Base-by-base conservation (phyloP, 1,140 invertebrate genomes). In the Anadara kagoshimensis region DNA sequence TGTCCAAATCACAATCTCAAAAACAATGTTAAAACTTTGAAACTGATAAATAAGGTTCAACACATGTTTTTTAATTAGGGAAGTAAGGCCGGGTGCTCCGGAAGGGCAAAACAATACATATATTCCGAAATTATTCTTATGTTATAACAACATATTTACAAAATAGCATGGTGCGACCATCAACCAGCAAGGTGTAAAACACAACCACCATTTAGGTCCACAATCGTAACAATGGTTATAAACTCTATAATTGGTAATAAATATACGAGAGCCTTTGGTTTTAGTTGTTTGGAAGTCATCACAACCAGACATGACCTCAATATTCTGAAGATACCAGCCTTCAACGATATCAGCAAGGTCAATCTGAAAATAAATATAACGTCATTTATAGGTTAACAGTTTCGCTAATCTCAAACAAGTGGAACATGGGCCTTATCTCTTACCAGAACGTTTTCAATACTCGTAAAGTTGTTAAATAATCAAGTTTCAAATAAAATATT, bases 211-310 rank as follows among this genome's bases (percentile, higher is more conserved):
- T 47, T 75, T 76, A 10, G 79, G 75, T 14, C 72, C 76, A 58
- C 82, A 83, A 73, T 83, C 79, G 43, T 79, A 76, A 36, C 73
- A 74, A 59, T 83, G 82, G 43, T 73, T 81, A 49, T 75, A 79
- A 1, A 73, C 65, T 12, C 57, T 57, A 58, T 83, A 76, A 62
- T 83, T 83, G 41, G 82, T 83, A 29, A 83, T 64, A 62, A 71
- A 79, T 44, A 83, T 62, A 24, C 79, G 62, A 26, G 75, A 73
- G 26, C 73, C 58, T 36, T 68, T 61, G 41, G 76, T 77, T 57
- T 77, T 78, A n/a, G 80, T 71, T n/a, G 76, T 69, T 61, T 82
- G 76, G 49, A 81, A 79, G 65, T 81, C 79, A 76, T 80, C 80
- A 80, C 79, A 83, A 65, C 79, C 79, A 5, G 80, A 76, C 53